Conservation (phyloP, 2,797 vertebrate genomes). For the Rhynchonycteris naso region DNA sequence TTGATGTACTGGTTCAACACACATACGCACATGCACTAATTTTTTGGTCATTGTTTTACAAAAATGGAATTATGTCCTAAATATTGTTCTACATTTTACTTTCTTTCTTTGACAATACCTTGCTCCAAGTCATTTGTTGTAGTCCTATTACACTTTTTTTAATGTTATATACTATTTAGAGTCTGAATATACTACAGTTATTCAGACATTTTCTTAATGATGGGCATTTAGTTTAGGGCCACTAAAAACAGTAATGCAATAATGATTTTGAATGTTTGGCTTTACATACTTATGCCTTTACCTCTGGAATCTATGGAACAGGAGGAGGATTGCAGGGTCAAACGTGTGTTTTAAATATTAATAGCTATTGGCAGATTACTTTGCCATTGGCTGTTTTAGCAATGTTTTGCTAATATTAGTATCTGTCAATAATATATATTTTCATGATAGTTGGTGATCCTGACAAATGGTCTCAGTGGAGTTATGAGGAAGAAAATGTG, state of each 20-base stretch:
- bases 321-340: background rate
- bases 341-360: background rate
- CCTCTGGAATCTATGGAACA: background rate
- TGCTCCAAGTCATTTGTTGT: background rate
- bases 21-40: background rate
- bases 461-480: background rate
- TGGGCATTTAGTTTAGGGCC: background rate
- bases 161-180: background rate
- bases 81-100: background rate
- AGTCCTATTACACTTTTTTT: background rate
- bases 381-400: background rate
- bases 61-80: background rate
- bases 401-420: background rate
- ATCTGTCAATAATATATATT: background rate
- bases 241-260: background rate
- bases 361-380: background rate
- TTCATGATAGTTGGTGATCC: background rate
- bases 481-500: background rate
- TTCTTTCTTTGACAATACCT: background rate
- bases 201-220: background rate
- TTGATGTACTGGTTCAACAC: background rate
- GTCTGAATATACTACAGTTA: background rate
- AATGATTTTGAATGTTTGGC: background rate
- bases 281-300: background rate
- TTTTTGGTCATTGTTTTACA: background rate